Percentiles rank a stretch among this genome's conserved stretches.
These are phyloP conservation scores for Phytoseiulus persimilis DNA, from an alignment of 2,888 invertebrate species.

Conservation along the genomic window DNA sequence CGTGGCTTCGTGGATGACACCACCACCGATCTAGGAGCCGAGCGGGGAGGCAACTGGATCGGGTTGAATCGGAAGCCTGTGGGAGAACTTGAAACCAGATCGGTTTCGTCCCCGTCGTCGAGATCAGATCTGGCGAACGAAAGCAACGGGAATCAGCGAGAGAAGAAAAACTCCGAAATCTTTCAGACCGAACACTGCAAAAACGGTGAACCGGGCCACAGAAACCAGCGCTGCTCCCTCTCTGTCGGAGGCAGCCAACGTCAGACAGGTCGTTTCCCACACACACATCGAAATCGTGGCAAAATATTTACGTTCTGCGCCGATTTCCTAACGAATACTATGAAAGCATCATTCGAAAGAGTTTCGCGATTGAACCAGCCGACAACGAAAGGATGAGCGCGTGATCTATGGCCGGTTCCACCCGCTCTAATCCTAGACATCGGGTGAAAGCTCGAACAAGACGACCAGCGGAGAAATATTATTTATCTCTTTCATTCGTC, in stretches of 20 bases:
- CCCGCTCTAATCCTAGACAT: background rate
- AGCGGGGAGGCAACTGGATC: conserved; percentile 21
- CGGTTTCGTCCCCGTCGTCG: conserved; percentile 33
- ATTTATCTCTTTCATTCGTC: background rate
- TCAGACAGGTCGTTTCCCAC: background rate
- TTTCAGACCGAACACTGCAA: background rate
- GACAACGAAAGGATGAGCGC: background rate
- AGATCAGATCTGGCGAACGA: conserved; percentile 23
- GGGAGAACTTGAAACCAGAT: conserved; percentile 22
- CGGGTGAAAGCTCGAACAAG: background rate
- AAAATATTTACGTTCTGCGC: background rate
- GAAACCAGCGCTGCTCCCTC: background rate
- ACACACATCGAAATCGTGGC: background rate
- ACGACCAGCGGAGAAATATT: background rate
- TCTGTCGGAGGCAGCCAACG: background rate
- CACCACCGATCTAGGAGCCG: background rate
- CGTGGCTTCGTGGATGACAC: conserved; percentile 12
- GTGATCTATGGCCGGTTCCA: background rate
- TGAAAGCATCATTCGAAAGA: background rate
- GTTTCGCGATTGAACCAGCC: background rate
- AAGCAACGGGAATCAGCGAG: background rate
- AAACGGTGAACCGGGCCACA: background rate
- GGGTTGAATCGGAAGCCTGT: conserved; percentile 36
- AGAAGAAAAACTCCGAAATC: background rate
- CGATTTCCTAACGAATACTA: background rate